Conservation (phyloP, 2,113 vertebrate species). For the Scomber japonicus region DNA sequence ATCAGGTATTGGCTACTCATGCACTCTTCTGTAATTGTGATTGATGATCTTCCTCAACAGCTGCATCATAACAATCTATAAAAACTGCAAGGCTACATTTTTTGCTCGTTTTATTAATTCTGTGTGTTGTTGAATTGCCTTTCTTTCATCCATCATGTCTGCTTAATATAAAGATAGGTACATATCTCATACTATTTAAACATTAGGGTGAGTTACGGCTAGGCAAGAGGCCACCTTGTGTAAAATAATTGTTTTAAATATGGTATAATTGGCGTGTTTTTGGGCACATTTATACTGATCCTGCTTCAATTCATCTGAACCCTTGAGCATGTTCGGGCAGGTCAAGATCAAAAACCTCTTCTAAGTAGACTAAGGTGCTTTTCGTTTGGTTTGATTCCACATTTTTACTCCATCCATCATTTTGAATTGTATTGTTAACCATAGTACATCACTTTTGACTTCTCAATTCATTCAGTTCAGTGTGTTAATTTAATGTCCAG, state of each 20-base stretch:
- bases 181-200: neutral
- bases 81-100: neutral
- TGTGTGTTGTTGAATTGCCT: neutral
- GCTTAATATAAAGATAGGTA: neutral
- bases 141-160: too few species aligned
- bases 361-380: neutral
- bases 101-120: neutral
- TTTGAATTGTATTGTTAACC: neutral
- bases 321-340: neutral
- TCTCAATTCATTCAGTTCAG: neutral
- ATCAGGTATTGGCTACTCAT: neutral
- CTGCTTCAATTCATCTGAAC: neutral
- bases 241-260: neutral
- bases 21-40: constrained; percentile 1
- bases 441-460: neutral
- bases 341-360: constrained; percentile 12
- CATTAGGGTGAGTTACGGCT: neutral
- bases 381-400: neutral
- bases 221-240: neutral
- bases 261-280: neutral
- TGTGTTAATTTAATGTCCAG: too few species aligned
- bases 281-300: neutral
- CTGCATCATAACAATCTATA: neutral
- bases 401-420: neutral
- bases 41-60: neutral